phyloP scores from a whole-genome alignment of 1,140 invertebrate species.

The Dreissena polymorpha region DNA sequence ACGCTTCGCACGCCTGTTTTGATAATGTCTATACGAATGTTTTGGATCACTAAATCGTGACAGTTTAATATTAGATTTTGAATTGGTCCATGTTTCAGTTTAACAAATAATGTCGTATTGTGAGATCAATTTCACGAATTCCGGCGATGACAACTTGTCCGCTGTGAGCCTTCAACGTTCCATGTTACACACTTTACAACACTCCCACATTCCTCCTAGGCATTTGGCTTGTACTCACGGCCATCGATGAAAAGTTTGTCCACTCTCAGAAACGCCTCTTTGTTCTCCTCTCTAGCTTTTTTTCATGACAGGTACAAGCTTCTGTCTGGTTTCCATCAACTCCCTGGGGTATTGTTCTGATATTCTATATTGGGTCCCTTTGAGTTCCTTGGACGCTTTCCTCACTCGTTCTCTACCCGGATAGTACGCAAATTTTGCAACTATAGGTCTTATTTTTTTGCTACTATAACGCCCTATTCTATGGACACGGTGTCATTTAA shows the following conservation, averaged over 20 bases:
- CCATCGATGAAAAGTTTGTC: background rate
- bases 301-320: conserved; percentile 1
- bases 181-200: conserved; percentile 36
- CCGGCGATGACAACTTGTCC: conserved; percentile 10
- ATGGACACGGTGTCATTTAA: too few relatives aligned
- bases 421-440: conserved; percentile 40
- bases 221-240: background rate
- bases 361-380: conserved; percentile 23
- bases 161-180: conserved; percentile 34
- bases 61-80: conserved; percentile 1
- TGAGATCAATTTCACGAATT: conserved; percentile 17
- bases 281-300: background rate
- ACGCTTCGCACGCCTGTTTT: conserved; percentile 11
- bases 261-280: background rate
- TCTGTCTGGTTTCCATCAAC: background rate
- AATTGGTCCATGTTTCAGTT: conserved; percentile 25
- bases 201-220: conserved; percentile 11
- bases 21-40: conserved; percentile 26
- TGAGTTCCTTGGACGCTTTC: conserved; percentile 18
- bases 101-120: conserved; percentile 28
- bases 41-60: conserved; percentile 16
- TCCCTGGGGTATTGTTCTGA: conserved; percentile 39
- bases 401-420: conserved; percentile 17
- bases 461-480: background rate
- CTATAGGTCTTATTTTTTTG: conserved; percentile 11